These are phyloP conservation scores for Oryzias woworae DNA, from an alignment of 2,113 vertebrate genomes.

Conservation along the genomic window DNA sequence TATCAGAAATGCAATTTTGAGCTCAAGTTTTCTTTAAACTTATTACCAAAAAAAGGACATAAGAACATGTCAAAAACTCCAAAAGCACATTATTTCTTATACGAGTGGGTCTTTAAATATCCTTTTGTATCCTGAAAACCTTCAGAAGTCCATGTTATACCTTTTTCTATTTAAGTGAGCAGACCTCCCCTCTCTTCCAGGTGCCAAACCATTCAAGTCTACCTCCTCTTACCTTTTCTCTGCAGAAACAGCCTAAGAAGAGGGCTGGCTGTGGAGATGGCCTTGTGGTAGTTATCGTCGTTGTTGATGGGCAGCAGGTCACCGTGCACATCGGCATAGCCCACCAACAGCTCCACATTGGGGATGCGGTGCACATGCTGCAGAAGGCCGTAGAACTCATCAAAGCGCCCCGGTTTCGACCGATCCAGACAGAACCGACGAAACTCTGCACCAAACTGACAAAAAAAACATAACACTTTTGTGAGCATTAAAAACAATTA, in stretches of 20 bases:
- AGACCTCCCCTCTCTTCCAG: no score
- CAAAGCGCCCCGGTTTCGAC: constrained; percentile 93
- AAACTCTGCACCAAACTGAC: constrained; percentile 97
- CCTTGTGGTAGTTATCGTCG: constrained; percentile 97
- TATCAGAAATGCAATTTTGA: no score
- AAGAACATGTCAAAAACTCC: no score
- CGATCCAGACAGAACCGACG: constrained; percentile 96
- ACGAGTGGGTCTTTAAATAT: no score
- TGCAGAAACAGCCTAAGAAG: constrained; percentile 95
- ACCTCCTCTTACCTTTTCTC: constrained; percentile 85
- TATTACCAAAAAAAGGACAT: no score
- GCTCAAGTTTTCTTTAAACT: no score
- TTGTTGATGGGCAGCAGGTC: constrained; percentile 98
- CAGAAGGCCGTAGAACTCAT: constrained; percentile 95
- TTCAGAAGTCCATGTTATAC: no score
- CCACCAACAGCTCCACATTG: constrained; percentile 91
- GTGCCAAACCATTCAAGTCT: no score
- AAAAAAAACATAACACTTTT: not conserved
- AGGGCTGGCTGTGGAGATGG: constrained; percentile 92
- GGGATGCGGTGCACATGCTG: constrained; percentile 97
- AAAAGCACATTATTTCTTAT: no score
- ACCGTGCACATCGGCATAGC: constrained; percentile 93
- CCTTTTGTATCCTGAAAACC: no score
- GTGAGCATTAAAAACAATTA: not conserved
- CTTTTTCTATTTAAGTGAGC: no score